A percentile compares a stretch with the other conserved stretches of the same genome.
Conservation (phyloP, 2,888 invertebrate genomes). For the Monochamus alternatus region DNA sequence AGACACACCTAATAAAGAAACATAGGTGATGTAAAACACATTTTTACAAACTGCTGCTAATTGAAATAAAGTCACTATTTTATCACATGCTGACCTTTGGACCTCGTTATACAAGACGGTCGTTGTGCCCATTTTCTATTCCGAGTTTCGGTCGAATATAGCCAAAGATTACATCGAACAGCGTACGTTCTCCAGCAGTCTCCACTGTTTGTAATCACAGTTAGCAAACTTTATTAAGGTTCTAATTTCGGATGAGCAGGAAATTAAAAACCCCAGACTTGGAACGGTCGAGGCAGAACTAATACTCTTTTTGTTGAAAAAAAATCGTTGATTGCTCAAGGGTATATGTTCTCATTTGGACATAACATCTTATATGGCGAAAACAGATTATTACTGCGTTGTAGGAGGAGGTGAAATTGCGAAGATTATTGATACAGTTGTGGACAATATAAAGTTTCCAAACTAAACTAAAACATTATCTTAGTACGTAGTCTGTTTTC, state of each 20-base stretch:
- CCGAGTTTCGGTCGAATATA: too few species aligned
- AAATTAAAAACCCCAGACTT: neutral
- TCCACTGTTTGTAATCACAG: neutral
- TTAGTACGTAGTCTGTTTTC: too few species aligned
- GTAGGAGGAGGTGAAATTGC: neutral
- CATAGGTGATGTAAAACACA: too few species aligned
- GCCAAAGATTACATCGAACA: too few species aligned
- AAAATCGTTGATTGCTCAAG: neutral
- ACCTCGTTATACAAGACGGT: too few species aligned
- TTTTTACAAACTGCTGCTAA: too few species aligned
- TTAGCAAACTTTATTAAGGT: neutral
- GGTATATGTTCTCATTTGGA: neutral
- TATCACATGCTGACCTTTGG: too few species aligned
- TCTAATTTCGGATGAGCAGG: neutral
- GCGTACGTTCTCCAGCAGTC: neutral
- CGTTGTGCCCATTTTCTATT: too few species aligned
- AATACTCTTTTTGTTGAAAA: neutral
- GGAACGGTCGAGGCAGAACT: neutral
- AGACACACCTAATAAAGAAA: too few species aligned
- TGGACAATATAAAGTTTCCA: too few species aligned
- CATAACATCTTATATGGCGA: neutral
- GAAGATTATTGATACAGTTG: neutral
- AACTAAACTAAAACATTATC: too few species aligned
- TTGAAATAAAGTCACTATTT: too few species aligned
- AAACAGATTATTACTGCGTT: neutral